Evolutionary conservation across 2,113 vertebrate species (phyloP).

Genomic region (Prietella phreatophila): DNA sequence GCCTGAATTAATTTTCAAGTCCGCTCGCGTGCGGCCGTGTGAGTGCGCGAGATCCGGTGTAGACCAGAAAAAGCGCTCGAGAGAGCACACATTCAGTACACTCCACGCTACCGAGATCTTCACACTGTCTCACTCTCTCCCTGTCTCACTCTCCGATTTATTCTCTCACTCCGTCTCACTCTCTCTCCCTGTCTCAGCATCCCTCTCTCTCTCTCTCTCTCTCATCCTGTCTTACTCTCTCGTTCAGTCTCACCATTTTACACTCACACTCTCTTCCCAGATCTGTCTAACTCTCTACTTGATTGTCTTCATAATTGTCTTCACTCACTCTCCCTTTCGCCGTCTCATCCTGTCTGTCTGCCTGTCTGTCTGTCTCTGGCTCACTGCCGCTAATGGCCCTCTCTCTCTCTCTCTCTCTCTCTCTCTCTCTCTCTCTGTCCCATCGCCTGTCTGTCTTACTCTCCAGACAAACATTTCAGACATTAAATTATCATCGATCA

Average conservation of each 20-base stretch:
- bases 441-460: neutral
- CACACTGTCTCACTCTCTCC: neutral
- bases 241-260: neutral
- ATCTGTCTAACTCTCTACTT: neutral
- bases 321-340: no score
- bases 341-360: neutral
- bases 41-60: slow-evolving; percentile 39
- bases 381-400: neutral
- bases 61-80: slow-evolving; percentile 20
- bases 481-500: neutral
- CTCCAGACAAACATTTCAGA: neutral
- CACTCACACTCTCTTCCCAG: neutral
- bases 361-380: no score
- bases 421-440: neutral
- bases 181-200: neutral
- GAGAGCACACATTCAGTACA: slow-evolving; percentile 6
- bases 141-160: neutral
- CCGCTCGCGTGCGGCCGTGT: slow-evolving; percentile 32
- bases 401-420: neutral
- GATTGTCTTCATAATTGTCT: no score
- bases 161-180: neutral
- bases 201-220: neutral
- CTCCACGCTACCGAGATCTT: neutral
- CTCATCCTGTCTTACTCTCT: neutral
- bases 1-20: slow-evolving; percentile 57